Evolutionary conservation across 2,888 invertebrate species (phyloP), one percentile per base, ranked within the genome.

Genomic region (Phengaris arion): DNA sequence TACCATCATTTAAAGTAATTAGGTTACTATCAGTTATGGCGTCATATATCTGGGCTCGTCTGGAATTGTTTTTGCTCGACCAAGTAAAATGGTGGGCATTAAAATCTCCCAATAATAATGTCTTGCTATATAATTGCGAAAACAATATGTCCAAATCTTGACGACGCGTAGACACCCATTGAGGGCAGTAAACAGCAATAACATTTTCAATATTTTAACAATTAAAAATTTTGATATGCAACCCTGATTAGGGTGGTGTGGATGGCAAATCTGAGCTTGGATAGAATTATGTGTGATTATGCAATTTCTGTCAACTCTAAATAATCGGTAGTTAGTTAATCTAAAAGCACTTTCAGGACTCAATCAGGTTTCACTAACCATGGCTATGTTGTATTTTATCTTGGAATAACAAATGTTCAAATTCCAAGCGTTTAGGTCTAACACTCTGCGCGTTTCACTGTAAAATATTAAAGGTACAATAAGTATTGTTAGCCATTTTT

Each of bases 391-490:
- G 72, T 72, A 72, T 35, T 15, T 51, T 72, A 72, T 51, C 48
- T 52, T 72, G 13, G 12, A 9, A 48, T 72, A 72, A 72, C 12
- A 72, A 51, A 72, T 72, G 72, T 72, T 72, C 72, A 51, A 72
- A 72, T 15, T 48, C 72, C 52, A 72, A 51, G 3, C n/a, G 72
- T 52, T 72, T 72, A 48, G 72, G 72, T 72, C 72, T 72, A 48
- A 72, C 12, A 51, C 72, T 72, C 48, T 72, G 72, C n/a, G 48
- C 72, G 15, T 72, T 72, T 52, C 51, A 72, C 52, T 48, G 13
- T 51, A 72, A 51, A 72, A 72, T 72, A 72, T 72, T 52, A n/a
- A 35, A n/a, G 8, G 15, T 48, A 72, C 15, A 8, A 72, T 48
- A 72, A 72, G 8, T 72, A 48, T 48, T 48, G 51, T 51, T 35